Percentiles rank a stretch among this genome's conserved stretches.
Evolutionary conservation across 2,113 vertebrate species (phyloP).

Genomic region (Thalassoma bifasciatum): DNA sequence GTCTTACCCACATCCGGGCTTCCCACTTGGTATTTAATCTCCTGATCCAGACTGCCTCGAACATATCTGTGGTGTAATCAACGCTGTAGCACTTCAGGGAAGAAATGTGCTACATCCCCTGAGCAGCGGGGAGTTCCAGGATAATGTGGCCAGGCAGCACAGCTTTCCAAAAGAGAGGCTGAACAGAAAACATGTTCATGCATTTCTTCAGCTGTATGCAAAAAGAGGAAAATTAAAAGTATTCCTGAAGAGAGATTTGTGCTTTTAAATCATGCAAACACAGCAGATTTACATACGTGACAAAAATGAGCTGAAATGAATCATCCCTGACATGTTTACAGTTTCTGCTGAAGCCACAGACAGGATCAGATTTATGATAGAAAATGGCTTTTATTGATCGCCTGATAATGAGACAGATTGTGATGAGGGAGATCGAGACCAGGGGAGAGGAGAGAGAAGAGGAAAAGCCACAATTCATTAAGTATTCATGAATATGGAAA

Average conservation of each 20-base stretch:
- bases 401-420: conserved; percentile 63
- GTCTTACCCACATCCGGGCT: conserved; percentile 70
- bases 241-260: background rate
- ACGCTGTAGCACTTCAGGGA: conserved; percentile 63
- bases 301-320: conserved; percentile 32
- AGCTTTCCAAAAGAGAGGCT: conserved; percentile 18
- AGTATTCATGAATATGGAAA: conserved; percentile 76
- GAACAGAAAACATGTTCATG: conserved; percentile 61
- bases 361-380: conserved; percentile 64
- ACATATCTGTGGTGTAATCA: conserved; percentile 74
- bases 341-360: conserved; percentile 37
- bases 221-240: background rate
- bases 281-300: conserved; percentile 6
- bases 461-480: conserved; percentile 64
- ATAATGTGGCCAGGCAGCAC: conserved; percentile 54
- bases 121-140: conserved; percentile 72
- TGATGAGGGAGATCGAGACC: conserved; percentile 47
- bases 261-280: conserved; percentile 2
- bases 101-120: conserved; percentile 63
- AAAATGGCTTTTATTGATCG: conserved; percentile 69
- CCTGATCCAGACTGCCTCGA: conserved; percentile 60
- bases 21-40: conserved; percentile 64
- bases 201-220: conserved; percentile 6
- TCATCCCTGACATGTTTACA: conserved; percentile 49
- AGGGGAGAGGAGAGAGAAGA: background rate